Evolutionary conservation across 2,797 vertebrate species (phyloP).

Genomic region (Manis javanica): DNA sequence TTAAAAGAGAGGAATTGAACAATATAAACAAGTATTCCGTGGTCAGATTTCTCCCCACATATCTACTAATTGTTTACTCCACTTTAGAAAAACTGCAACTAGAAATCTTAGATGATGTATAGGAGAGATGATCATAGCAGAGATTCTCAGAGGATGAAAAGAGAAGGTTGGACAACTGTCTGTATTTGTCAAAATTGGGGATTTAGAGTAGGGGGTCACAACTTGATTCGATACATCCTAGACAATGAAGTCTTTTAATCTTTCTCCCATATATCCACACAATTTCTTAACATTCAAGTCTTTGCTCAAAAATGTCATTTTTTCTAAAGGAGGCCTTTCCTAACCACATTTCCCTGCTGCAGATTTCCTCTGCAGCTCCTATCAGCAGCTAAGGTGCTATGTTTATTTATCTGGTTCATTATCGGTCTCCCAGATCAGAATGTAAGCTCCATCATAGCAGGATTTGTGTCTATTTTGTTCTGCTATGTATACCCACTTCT

Average conservation of each 20-base stretch:
- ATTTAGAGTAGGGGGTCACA: neutral
- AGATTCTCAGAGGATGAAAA: too few relatives aligned
- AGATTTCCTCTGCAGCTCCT: neutral
- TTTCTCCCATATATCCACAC: neutral
- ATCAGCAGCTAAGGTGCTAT: neutral
- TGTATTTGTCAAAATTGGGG: neutral
- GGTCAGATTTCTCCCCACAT: too few relatives aligned
- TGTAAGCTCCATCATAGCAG: too few relatives aligned
- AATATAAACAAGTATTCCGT: too few relatives aligned
- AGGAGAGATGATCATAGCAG: too few relatives aligned
- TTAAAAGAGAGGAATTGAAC: too few relatives aligned
- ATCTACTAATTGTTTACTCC: too few relatives aligned
- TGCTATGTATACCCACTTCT: too few relatives aligned
- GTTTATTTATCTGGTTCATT: neutral
- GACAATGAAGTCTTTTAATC: neutral
- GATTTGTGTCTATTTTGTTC: too few relatives aligned
- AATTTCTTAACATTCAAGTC: neutral
- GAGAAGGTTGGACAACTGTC: neutral
- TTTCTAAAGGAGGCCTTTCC: neutral
- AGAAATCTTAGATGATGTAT: too few relatives aligned
- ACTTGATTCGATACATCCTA: neutral
- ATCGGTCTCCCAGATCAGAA: too few relatives aligned
- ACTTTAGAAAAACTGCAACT: too few relatives aligned
- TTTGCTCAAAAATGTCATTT: neutral
- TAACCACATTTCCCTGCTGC: neutral